Evolutionary conservation across 2,797 vertebrate species (phyloP).

Genomic region (Melanotaenia nigrans): DNA sequence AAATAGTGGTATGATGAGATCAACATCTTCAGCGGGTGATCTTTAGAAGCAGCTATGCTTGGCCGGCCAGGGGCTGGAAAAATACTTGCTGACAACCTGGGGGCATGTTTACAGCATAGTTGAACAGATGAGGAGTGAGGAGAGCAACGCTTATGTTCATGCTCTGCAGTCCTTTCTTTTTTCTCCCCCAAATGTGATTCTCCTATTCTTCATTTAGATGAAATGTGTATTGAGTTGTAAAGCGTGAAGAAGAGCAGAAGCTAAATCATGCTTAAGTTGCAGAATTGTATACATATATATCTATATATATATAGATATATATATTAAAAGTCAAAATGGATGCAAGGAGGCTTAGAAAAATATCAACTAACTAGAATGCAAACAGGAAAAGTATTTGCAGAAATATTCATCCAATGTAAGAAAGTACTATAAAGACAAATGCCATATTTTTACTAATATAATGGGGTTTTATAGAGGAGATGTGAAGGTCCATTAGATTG

Average conservation of each 20-base stretch:
- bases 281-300: no score
- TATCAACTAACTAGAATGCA: neutral
- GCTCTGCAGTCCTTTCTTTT: constrained; percentile 38
- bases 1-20: constrained; percentile 77
- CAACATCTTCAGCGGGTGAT: constrained; percentile 73
- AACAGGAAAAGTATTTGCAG: neutral
- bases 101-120: constrained; percentile 77
- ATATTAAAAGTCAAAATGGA: no score
- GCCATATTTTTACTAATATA: neutral
- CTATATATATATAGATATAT: no score
- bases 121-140: constrained; percentile 38
- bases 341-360: no score
- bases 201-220: constrained; percentile 7
- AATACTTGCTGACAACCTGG: constrained; percentile 82
- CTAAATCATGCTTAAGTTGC: no score
- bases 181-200: constrained; percentile 22
- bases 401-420: neutral
- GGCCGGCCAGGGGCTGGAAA: constrained; percentile 73
- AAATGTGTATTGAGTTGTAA: neutral
- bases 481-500: constrained; percentile 2
- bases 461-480: neutral
- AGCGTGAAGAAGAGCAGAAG: no score
- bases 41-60: constrained; percentile 76
- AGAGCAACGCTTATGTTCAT: constrained; percentile 33
- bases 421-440: neutral